Conservation (phyloP, 1,140 invertebrate genomes). For the Ceratina japonica region DNA sequence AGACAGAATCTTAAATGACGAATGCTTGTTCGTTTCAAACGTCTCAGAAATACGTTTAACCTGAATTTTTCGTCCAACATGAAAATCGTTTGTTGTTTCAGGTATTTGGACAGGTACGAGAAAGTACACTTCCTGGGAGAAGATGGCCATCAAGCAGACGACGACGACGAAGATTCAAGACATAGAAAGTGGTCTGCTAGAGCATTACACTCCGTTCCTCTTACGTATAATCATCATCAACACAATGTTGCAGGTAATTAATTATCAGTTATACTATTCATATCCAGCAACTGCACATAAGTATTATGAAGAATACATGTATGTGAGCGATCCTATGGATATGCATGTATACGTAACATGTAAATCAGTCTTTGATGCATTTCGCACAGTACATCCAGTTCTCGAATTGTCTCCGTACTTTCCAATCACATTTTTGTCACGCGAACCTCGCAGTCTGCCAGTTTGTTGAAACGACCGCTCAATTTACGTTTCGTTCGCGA, state of each 20-base stretch:
- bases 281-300: not conserved
- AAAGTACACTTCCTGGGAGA: constrained; percentile 92
- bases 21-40: no score
- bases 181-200: constrained; percentile 85
- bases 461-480: constrained; percentile 8
- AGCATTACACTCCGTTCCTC: constrained; percentile 86
- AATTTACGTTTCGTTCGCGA: constrained; percentile 30
- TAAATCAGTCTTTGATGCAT: no score
- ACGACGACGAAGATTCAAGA: constrained; percentile 87
- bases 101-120: constrained; percentile 91
- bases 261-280: not conserved
- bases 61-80: no score
- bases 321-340: no score
- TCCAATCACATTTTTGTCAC: constrained; percentile 16
- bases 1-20: no score
- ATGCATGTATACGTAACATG: no score
- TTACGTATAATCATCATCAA: constrained; percentile 90
- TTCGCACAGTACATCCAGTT: not conserved
- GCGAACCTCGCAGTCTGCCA: not conserved
- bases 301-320: no score
- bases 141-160: constrained; percentile 87
- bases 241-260: constrained; percentile 88
- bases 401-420: not conserved
- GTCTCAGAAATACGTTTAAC: no score
- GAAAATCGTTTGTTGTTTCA: constrained; percentile 72